phyloP scores from a whole-genome alignment of 1,140 invertebrate species.

The Drosophila littoralis region DNA sequence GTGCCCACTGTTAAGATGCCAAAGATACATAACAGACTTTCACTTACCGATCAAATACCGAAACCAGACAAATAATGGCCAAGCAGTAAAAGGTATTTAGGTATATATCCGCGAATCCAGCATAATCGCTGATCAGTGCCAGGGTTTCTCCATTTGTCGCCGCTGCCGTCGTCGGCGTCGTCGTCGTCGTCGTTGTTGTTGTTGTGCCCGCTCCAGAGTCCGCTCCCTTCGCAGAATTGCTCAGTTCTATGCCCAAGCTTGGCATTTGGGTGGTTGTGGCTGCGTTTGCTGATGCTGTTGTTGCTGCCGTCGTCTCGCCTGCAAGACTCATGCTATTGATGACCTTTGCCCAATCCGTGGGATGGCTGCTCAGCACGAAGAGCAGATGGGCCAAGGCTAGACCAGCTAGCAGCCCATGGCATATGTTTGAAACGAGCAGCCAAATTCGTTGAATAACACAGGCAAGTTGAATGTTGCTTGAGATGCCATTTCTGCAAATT shows the following conservation, averaged over 20 bases:
- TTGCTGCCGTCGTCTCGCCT: constrained; percentile 66
- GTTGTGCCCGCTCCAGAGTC: constrained; percentile 14
- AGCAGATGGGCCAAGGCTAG: constrained; percentile 83
- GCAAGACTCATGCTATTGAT: constrained; percentile 76
- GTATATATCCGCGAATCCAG: constrained; percentile 79
- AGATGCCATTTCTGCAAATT: constrained; percentile 68
- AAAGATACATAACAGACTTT: neutral
- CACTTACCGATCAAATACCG: constrained; percentile 84
- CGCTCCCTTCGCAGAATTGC: constrained; percentile 6
- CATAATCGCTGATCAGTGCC: constrained; percentile 73
- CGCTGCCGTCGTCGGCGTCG: neutral
- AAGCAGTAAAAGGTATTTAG: constrained; percentile 83
- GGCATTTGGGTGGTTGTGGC: constrained; percentile 32
- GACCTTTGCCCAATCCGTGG: constrained; percentile 80
- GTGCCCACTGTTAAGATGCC: constrained; percentile 26
- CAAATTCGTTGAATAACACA: constrained; percentile 84
- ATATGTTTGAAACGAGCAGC: constrained; percentile 83
- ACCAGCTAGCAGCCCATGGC: constrained; percentile 83
- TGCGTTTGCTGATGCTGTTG: constrained; percentile 11
- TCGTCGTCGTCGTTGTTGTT: constrained; percentile 12
- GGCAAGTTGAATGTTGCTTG: constrained; percentile 76
- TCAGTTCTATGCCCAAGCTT: constrained; percentile 41
- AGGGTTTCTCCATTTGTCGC: constrained; percentile 48
- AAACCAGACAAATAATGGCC: constrained; percentile 82
- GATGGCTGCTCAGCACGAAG: constrained; percentile 79